Conservation (phyloP, 2,113 vertebrate species). For the Glareola pratincola region DNA sequence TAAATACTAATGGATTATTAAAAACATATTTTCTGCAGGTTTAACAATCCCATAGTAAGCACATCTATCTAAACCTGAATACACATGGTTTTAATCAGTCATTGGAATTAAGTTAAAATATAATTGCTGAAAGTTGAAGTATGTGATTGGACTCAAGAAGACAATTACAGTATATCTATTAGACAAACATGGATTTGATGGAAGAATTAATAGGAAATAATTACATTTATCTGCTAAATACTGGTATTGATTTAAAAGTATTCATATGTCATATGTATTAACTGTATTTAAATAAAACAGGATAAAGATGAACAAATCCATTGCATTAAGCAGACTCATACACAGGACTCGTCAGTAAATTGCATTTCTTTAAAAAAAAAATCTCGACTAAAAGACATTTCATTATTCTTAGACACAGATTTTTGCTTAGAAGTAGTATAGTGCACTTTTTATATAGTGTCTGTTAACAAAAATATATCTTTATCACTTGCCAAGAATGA, state of each 20-base stretch:
- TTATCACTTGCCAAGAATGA: slow-evolving; percentile 90
- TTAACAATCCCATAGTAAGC: slow-evolving; percentile 46
- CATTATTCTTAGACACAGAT: slow-evolving; percentile 36
- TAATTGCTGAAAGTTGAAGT: slow-evolving; percentile 49
- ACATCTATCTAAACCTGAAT: slow-evolving; percentile 64
- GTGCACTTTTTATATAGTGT: slow-evolving; percentile 56
- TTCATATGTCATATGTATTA: background rate
- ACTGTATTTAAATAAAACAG: background rate
- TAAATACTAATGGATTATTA: slow-evolving; percentile 67
- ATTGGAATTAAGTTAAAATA: slow-evolving; percentile 53
- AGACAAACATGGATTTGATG: slow-evolving; percentile 21
- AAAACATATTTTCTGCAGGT: slow-evolving; percentile 69
- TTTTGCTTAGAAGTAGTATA: slow-evolving; percentile 62
- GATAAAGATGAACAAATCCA: background rate
- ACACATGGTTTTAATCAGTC: slow-evolving; percentile 62
- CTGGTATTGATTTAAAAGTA: background rate
- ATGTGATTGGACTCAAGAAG: slow-evolving; percentile 36
- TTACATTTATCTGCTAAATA: slow-evolving; percentile 33
- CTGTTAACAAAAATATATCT: slow-evolving; percentile 73
- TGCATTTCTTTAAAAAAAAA: background rate
- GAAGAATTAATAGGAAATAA: slow-evolving; percentile 27
- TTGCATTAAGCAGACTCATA: background rate
- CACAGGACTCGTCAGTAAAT: background rate
- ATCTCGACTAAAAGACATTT: background rate
- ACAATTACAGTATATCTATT: slow-evolving; percentile 25